Evolutionary conservation across 2,888 invertebrate genomes (phyloP), one percentile per base, ranked within the genome.

Genomic region (Papilio gigon): DNA sequence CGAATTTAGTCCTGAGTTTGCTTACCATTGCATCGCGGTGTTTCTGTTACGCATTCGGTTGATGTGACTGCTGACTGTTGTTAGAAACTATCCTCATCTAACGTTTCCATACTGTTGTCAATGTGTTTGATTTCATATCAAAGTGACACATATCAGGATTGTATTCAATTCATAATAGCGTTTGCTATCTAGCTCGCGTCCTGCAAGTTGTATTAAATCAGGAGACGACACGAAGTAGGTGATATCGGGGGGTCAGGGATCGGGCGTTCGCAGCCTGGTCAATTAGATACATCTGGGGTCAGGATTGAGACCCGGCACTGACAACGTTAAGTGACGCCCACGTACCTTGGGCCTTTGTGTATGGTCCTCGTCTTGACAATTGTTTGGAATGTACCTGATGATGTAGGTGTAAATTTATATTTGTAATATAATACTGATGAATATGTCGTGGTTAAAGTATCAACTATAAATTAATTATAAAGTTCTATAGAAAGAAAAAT

Each of bases 201-300:
- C 30, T 71, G 47, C 59, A 70, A 71, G 74, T 73, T 69, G 69
- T 73, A 78, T 77, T 71, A 74, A 80, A 79, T 81, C 78, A 76
- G 71, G 50, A 75, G 74, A 64, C 71, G 53, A 68, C 73, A 76
- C 77, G 73, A 68, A 75, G 76, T 81, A 80, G 84, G 87, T 88
- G 88, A 88, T 87, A 84, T 81, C 86, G 76, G 70, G 77, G 79
- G 91, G 89, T 90, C 89, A 90, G 80, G 84, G 91, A 85, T 87
- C 90, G 89, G 90, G 82, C 90, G 75, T 90, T 90, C 88, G 86
- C 76, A 79, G 80, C 73, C 73, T 79, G 77, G 83, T 78, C 86
- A 91, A 91, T 90, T 90, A 86, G 78, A 84, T 78, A 77, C 84
- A 84, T 83, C 84, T 80, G 77, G 83, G 69, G 87, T 88, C 89